phyloP scores from a whole-genome alignment of 1,140 invertebrate species.

The Panulirus ornatus region DNA sequence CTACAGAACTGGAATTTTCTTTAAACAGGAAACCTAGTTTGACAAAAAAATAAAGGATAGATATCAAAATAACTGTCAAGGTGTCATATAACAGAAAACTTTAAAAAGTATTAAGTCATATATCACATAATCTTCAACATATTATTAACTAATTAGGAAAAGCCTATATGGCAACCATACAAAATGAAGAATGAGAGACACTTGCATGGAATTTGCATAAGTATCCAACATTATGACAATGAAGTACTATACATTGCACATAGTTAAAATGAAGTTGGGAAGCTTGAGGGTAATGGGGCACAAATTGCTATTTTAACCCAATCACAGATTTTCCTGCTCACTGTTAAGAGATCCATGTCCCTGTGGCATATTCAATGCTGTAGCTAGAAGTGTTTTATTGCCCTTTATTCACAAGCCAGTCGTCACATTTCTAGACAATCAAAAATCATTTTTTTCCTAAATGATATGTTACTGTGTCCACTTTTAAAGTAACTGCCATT shows the following conservation, averaged over 20 bases:
- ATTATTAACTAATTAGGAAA: constrained; percentile 50
- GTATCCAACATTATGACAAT: constrained; percentile 41
- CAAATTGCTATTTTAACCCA: constrained; percentile 51
- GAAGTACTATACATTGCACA: constrained; percentile 72
- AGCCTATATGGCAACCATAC: constrained; percentile 68
- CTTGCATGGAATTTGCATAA: constrained; percentile 22
- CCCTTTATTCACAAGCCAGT: constrained; percentile 16
- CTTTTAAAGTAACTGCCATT: neutral
- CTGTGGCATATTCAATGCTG: constrained; percentile 13
- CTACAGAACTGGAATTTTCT: constrained; percentile 17
- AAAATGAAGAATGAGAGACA: constrained; percentile 60
- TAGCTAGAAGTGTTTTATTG: constrained; percentile 12
- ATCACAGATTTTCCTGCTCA: constrained; percentile 61
- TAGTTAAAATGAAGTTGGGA: constrained; percentile 50
- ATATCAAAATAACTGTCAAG: constrained; percentile 59
- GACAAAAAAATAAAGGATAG: neutral
- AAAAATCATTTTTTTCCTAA: constrained; percentile 20
- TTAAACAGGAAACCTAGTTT: neutral
- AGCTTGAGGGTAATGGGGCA: constrained; percentile 59
- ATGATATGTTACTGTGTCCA: constrained; percentile 37
- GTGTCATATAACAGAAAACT: constrained; percentile 64
- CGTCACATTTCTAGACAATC: neutral
- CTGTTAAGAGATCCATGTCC: constrained; percentile 35
- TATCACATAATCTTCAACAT: constrained; percentile 71
- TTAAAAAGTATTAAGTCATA: constrained; percentile 56